A percentile compares a stretch with the other conserved stretches of the same genome.
phyloP scores from a whole-genome alignment of 2,888 invertebrate genomes.

The Ametastegia equiseti region DNA sequence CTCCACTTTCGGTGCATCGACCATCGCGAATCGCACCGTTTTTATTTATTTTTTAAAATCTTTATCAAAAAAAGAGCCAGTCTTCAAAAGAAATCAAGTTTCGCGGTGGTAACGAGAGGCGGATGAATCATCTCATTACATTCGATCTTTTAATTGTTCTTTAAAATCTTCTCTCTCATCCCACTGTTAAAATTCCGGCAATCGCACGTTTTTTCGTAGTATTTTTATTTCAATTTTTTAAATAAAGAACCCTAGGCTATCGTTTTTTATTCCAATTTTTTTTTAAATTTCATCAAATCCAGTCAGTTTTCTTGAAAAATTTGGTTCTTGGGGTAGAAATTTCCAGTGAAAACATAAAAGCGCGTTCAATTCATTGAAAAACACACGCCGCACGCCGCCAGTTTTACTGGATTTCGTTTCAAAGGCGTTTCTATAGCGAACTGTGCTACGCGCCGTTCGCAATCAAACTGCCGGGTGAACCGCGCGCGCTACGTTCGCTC shows the following conservation, averaged over 20 bases:
- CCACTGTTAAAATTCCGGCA: not conserved
- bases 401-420: not conserved
- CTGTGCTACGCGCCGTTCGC: slow-evolving; percentile 35
- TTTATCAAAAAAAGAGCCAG: slow-evolving; percentile 2
- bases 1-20: slow-evolving; percentile 64
- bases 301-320: too few species aligned
- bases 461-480: slow-evolving; percentile 4
- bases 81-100: not conserved
- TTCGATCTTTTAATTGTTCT: not conserved
- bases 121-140: not conserved
- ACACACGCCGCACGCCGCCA: not conserved
- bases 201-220: too few species aligned
- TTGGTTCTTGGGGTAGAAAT: too few species aligned
- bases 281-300: too few species aligned
- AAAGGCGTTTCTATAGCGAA: not conserved
- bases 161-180: not conserved
- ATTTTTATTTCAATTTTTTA: too few species aligned
- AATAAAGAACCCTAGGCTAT: not conserved
- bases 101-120: not conserved
- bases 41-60: not conserved
- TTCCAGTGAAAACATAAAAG: not conserved
- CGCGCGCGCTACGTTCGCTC: not conserved
- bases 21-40: slow-evolving; percentile 54
- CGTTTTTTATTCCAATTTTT: not conserved
- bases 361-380: not conserved